These are phyloP conservation scores for Spodoptera exigua DNA, from an alignment of 2,888 invertebrate genomes.

Conservation along the genomic window DNA sequence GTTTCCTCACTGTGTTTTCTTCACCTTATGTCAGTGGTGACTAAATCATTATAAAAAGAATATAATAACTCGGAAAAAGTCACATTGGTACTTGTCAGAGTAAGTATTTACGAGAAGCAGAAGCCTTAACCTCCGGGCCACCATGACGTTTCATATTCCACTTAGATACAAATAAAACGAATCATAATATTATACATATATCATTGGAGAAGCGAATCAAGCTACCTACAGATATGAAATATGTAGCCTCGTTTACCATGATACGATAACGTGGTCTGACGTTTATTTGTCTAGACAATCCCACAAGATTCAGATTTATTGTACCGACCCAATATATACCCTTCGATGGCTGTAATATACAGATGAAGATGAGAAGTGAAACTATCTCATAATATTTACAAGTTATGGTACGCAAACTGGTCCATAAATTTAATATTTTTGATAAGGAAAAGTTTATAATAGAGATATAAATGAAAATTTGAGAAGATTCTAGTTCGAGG, in stretches of 20 bases:
- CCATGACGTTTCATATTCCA: neutral
- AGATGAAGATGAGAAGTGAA: slow-evolving; percentile 26
- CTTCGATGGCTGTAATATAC: slow-evolving; percentile 9
- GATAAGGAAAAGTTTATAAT: too few species aligned
- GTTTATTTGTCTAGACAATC: slow-evolving; percentile 60
- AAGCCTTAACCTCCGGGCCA: too few species aligned
- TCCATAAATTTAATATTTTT: too few species aligned
- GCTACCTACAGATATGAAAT: slow-evolving; percentile 14
- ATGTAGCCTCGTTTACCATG: slow-evolving; percentile 18
- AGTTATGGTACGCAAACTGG: too few species aligned
- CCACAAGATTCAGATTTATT: slow-evolving; percentile 57
- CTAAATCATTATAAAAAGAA: too few species aligned
- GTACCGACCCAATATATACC: slow-evolving; percentile 36
- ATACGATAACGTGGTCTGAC: slow-evolving; percentile 45
- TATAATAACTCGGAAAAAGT: too few species aligned
- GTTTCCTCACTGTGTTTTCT: too few species aligned
- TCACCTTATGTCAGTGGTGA: too few species aligned
- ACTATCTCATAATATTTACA: slow-evolving; percentile 9
- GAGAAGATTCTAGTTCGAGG: too few species aligned
- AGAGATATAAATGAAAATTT: too few species aligned
- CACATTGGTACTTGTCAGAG: too few species aligned
- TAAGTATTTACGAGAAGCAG: too few species aligned
- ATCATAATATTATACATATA: slow-evolving; percentile 8
- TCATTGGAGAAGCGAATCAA: slow-evolving; percentile 4
- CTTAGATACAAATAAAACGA: neutral